Conservation (phyloP, 2,888 invertebrate species). For the Iphiclides podalirius region DNA sequence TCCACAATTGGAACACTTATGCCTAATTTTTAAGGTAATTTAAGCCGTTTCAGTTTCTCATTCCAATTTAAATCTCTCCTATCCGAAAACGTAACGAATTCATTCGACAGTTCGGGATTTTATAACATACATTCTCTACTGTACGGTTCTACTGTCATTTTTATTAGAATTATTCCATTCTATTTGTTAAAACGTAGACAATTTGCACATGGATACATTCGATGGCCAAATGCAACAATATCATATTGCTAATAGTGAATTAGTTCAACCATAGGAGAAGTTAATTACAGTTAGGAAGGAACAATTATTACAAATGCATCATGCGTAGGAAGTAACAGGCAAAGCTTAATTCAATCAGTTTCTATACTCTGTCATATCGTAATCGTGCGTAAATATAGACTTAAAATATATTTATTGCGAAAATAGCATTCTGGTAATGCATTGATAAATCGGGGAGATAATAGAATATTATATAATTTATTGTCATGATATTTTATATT, state of each 20-base stretch:
- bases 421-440: constrained; percentile 1
- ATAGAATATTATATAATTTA: constrained; percentile 61
- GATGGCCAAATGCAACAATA: constrained; percentile 9
- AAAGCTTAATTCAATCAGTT: too few species aligned
- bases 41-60: background rate
- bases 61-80: too few species aligned
- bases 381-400: constrained; percentile 4
- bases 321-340: too few species aligned
- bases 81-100: background rate
- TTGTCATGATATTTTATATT: constrained; percentile 68
- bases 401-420: constrained; percentile 11
- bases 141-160: too few species aligned
- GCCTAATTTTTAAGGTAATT: background rate
- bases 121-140: too few species aligned
- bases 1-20: background rate
- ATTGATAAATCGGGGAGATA: constrained; percentile 45
- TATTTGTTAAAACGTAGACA: too few species aligned
- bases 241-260: background rate
- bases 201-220: background rate
- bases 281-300: background rate
- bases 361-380: background rate
- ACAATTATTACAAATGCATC: constrained; percentile 14
- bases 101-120: too few species aligned
- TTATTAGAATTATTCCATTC: background rate
- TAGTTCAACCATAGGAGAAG: background rate